Conservation (phyloP, 2,113 vertebrate species). For the Collichthys lucidus region DNA sequence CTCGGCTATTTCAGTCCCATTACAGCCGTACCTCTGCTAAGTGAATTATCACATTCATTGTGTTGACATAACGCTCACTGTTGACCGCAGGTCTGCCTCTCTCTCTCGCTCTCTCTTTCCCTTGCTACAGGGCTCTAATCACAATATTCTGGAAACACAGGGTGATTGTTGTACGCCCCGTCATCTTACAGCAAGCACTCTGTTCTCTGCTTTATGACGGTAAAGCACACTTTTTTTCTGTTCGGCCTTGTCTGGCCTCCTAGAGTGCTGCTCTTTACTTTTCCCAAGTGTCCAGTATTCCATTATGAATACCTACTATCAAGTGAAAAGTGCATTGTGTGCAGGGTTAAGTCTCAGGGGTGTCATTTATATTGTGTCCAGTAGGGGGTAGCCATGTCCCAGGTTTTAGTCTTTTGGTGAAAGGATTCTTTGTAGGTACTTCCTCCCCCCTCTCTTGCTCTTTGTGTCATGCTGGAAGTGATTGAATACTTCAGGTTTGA, state of each 20-base stretch:
- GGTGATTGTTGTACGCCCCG: slow-evolving; percentile 50
- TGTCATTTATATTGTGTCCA: slow-evolving; percentile 48
- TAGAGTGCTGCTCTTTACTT: slow-evolving; percentile 25
- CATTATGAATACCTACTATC: not conserved
- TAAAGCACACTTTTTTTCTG: slow-evolving; percentile 13
- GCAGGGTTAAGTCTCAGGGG: not conserved
- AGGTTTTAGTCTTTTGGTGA: slow-evolving; percentile 11
- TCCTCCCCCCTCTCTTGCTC: not conserved
- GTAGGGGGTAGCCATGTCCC: slow-evolving; percentile 47
- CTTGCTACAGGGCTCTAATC: slow-evolving; percentile 37
- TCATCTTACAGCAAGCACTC: slow-evolving; percentile 1
- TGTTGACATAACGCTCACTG: slow-evolving; percentile 30
- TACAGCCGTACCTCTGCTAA: slow-evolving; percentile 25
- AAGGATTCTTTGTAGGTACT: slow-evolving; percentile 22
- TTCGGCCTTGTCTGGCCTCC: slow-evolving; percentile 18
- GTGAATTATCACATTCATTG: slow-evolving; percentile 47
- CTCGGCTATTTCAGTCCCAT: slow-evolving; percentile 22
- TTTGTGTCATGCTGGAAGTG: slow-evolving; percentile 5
- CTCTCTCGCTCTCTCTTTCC: not conserved
- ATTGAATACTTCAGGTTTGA: not conserved
- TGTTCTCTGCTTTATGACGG: slow-evolving; percentile 28
- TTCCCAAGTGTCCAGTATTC: slow-evolving; percentile 12
- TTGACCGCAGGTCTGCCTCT: slow-evolving; percentile 12
- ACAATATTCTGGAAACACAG: slow-evolving; percentile 42
- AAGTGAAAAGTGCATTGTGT: slow-evolving; percentile 16